Evolutionary conservation across 2,888 invertebrate genomes (phyloP).

Genomic region (Dynastes maya): DNA sequence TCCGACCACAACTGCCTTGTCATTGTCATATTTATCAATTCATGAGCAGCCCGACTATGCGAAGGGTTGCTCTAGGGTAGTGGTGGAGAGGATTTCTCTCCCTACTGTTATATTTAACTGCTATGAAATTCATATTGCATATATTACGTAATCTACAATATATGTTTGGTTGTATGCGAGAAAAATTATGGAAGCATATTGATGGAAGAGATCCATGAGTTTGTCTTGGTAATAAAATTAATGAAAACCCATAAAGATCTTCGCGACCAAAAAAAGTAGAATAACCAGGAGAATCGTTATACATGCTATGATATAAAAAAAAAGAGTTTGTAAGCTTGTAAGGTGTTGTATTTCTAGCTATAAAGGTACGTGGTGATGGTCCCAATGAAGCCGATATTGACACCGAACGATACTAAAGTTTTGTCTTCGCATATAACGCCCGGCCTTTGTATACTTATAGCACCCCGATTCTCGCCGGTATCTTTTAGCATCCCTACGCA

Average conservation of each 20-base stretch:
- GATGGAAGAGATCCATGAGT: too few species aligned
- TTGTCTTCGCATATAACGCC: constrained; percentile 65
- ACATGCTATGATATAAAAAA: constrained; percentile 19
- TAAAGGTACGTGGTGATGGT: constrained; percentile 58
- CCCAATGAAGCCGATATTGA: constrained; percentile 65
- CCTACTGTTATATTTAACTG: not conserved
- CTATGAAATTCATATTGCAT: not conserved
- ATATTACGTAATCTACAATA: not conserved
- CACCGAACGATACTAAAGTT: constrained; percentile 69
- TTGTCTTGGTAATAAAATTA: too few species aligned
- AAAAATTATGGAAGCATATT: too few species aligned
- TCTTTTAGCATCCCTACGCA: constrained; percentile 12
- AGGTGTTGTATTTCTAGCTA: constrained; percentile 18
- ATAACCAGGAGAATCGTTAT: not conserved
- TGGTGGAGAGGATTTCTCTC: not conserved
- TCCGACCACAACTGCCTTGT: constrained; percentile 60
- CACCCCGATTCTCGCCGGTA: constrained; percentile 5
- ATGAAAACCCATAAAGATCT: too few species aligned
- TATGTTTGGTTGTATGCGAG: too few species aligned
- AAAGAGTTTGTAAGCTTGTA: constrained; percentile 15
- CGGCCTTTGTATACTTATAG: constrained; percentile 17
- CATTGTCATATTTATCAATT: constrained; percentile 62
- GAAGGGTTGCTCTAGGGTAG: constrained; percentile 12
- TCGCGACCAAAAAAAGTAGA: not conserved
- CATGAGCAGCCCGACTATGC: constrained; percentile 53